A percentile compares a stretch with the other conserved stretches of the same genome.
Conservation (phyloP, 2,797 vertebrate genomes). For the Malurus leucopterus region DNA sequence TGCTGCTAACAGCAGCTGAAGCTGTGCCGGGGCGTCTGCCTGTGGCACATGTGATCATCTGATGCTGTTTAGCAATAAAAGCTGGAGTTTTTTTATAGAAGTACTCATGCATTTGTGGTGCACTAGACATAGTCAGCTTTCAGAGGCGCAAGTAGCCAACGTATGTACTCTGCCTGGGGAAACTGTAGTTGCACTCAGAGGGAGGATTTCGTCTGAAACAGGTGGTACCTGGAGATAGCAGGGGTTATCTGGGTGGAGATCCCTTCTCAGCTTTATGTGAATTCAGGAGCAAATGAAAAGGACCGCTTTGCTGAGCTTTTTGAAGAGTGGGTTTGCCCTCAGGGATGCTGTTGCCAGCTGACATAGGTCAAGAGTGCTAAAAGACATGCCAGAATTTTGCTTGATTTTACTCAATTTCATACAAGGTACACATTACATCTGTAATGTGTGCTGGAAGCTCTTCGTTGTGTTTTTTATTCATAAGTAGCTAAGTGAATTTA, state of each 20-base stretch:
- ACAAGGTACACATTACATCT: fast-evolving
- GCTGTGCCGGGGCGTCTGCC: not conserved
- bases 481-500: not conserved
- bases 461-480: not conserved
- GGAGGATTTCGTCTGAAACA: not conserved
- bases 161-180: not conserved
- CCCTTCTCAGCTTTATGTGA: not conserved
- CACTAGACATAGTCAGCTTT: not conserved
- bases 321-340: not conserved
- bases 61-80: not conserved
- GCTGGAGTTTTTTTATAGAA: not conserved
- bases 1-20: not conserved
- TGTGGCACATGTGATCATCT: not conserved
- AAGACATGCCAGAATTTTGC: not conserved
- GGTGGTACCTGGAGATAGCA: not conserved
- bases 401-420: not conserved
- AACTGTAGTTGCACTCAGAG: not conserved
- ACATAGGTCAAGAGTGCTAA: not conserved
- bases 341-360: not conserved
- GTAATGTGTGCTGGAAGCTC: fast-evolving
- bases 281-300: not conserved
- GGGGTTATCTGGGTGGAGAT: not conserved
- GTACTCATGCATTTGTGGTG: not conserved
- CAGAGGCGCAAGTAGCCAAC: not conserved
- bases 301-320: not conserved